Evolutionary conservation across 2,888 invertebrate genomes (phyloP).

Genomic region (Meteorus colon): DNA sequence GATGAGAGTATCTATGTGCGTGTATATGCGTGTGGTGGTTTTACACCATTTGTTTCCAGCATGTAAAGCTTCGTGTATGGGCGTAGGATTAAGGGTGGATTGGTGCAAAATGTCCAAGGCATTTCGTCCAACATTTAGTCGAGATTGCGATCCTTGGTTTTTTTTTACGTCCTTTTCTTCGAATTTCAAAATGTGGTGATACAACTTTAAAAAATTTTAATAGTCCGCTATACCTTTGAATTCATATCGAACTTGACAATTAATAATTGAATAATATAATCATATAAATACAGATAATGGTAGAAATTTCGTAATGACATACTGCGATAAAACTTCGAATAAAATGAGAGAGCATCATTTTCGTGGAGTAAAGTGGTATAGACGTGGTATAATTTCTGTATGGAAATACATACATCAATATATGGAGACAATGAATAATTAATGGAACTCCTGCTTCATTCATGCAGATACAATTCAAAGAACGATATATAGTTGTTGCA

Average conservation of each 20-base stretch:
- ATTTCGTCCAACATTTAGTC: background rate
- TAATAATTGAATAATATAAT: too few relatives aligned
- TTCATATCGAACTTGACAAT: too few relatives aligned
- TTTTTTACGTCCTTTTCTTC: background rate
- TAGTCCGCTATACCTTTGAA: too few relatives aligned
- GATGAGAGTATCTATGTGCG: background rate
- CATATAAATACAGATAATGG: too few relatives aligned
- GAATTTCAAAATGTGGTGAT: too few relatives aligned
- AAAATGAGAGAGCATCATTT: too few relatives aligned
- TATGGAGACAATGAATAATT: background rate
- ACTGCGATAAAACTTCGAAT: too few relatives aligned
- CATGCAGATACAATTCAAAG: background rate
- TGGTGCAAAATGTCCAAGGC: constrained; percentile 16
- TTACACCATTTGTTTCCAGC: constrained; percentile 40
- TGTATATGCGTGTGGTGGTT: constrained; percentile 31
- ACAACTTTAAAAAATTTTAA: too few relatives aligned
- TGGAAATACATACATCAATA: too few relatives aligned
- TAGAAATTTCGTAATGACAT: too few relatives aligned
- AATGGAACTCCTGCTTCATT: background rate
- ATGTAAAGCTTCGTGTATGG: constrained; percentile 28
- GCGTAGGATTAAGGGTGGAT: constrained; percentile 35
- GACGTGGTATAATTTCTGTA: too few relatives aligned
- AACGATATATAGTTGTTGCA: background rate
- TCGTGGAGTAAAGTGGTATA: too few relatives aligned
- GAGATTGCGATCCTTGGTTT: background rate